Percentiles rank a stretch among this genome's conserved stretches.
These are phyloP conservation scores for Rhamphomyia laevipes DNA, from an alignment of 2,888 invertebrate genomes.

Conservation along the genomic window DNA sequence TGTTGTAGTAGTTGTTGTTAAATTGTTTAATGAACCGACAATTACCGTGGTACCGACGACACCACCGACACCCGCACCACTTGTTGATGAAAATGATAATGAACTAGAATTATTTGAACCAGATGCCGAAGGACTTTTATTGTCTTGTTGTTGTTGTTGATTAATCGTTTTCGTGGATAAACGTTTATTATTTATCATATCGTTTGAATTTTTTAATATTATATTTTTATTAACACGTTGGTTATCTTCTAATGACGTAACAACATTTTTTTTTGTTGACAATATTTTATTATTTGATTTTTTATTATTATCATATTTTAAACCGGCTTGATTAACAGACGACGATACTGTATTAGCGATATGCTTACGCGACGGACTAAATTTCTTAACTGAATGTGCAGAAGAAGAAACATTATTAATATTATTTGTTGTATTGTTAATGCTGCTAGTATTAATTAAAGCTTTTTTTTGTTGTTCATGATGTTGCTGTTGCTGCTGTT, in stretches of 20 bases:
- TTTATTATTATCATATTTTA: constrained; percentile 14
- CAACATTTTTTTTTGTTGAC: neutral
- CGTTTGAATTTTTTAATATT: neutral
- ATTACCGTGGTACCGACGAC: neutral
- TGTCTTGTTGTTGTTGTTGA: constrained; percentile 39
- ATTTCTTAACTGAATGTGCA: constrained; percentile 25
- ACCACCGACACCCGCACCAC: neutral
- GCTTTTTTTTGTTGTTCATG: constrained; percentile 10
- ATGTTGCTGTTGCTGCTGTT: constrained; percentile 21
- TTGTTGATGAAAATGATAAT: neutral
- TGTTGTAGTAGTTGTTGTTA: neutral
- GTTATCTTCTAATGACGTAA: neutral
- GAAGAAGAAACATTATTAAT: constrained; percentile 10
- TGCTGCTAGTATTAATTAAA: neutral
- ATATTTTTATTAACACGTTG: neutral
- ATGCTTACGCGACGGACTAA: constrained; percentile 31
- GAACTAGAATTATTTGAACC: constrained; percentile 1
- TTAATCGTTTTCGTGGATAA: neutral
- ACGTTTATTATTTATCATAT: constrained; percentile 1
- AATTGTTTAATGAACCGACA: neutral
- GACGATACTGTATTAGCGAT: constrained; percentile 15
- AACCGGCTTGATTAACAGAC: constrained; percentile 15
- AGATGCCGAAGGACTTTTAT: constrained; percentile 36
- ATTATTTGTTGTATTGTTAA: too few relatives aligned
- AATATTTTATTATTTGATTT: neutral